Conservation (phyloP, 1,140 invertebrate genomes). For the Thrips palmi region DNA sequence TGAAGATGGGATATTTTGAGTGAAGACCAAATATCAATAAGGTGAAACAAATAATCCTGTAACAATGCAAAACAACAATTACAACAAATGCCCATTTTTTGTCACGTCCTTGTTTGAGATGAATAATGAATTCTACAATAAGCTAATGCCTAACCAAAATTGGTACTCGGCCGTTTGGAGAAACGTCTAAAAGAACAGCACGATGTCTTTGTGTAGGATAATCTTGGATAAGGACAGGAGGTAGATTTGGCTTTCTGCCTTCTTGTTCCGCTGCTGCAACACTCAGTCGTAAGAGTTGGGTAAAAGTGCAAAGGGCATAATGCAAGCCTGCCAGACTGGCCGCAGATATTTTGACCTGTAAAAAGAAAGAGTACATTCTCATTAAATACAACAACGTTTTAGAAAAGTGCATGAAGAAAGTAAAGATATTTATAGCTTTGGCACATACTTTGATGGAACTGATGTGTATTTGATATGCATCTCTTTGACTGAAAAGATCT, state of each 20-base stretch:
- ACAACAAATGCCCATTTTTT: constrained; percentile 2
- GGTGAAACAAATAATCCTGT: constrained; percentile 35
- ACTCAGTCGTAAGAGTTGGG: constrained; percentile 36
- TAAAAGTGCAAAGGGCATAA: constrained; percentile 39
- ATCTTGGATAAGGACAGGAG: constrained; percentile 39
- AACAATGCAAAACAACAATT: constrained; percentile 13
- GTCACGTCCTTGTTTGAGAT: background rate
- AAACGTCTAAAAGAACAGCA: constrained; percentile 40
- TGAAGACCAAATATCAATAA: constrained; percentile 33
- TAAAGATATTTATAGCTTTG: constrained; percentile 3
- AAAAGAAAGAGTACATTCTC: constrained; percentile 7
- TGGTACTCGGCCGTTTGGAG: constrained; percentile 36
- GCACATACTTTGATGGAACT: constrained; percentile 23
- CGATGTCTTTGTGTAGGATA: constrained; percentile 36
- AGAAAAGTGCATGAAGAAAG: constrained; percentile 4
- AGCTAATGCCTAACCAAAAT: constrained; percentile 25
- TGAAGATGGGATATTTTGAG: constrained; percentile 43
- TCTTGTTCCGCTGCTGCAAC: constrained; percentile 21
- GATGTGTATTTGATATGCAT: constrained; percentile 30
- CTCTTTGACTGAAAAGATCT: constrained; percentile 24
- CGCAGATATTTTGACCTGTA: constrained; percentile 34
- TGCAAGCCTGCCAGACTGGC: constrained; percentile 34
- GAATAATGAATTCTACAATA: background rate
- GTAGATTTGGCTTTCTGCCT: no score
- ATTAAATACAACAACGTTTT: constrained; percentile 9